Evolutionary conservation across 2,113 vertebrate genomes (phyloP).

Genomic region (Lagopus muta): DNA sequence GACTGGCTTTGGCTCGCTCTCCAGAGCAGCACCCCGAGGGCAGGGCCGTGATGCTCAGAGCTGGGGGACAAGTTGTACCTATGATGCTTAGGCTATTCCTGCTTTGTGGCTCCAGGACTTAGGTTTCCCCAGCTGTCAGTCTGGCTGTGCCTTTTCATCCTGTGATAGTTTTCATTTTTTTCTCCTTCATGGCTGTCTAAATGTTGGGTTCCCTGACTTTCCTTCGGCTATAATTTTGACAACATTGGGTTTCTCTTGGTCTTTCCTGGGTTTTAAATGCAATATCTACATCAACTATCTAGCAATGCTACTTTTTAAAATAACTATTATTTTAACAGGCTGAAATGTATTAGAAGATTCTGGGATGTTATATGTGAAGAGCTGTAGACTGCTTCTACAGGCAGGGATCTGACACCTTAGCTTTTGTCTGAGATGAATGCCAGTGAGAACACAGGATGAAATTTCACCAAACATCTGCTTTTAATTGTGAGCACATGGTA

Average conservation of each 20-base stretch:
- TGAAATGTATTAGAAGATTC: neutral
- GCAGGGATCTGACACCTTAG: neutral
- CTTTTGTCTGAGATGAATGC: neutral
- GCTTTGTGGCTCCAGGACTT: neutral
- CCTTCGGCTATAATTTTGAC: neutral
- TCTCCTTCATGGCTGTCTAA: neutral
- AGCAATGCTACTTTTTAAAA: neutral
- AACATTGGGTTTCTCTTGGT: neutral
- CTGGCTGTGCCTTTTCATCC: neutral
- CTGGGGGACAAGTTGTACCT: neutral
- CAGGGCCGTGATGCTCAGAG: neutral
- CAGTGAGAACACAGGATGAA: neutral
- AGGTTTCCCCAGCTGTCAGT: neutral
- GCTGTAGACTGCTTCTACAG: neutral
- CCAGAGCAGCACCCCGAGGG: neutral
- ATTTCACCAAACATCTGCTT: neutral
- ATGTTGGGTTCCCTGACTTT: neutral
- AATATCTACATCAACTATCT: neutral
- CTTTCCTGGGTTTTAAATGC: neutral
- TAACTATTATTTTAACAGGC: neutral
- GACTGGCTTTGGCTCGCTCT: neutral
- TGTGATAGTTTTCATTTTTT: neutral
- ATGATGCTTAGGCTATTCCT: constrained; percentile 17
- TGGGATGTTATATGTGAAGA: neutral
- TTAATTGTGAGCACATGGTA: neutral